Base-by-base conservation (phyloP, 2,797 vertebrate genomes). In the Lithobates sylvaticus region DNA sequence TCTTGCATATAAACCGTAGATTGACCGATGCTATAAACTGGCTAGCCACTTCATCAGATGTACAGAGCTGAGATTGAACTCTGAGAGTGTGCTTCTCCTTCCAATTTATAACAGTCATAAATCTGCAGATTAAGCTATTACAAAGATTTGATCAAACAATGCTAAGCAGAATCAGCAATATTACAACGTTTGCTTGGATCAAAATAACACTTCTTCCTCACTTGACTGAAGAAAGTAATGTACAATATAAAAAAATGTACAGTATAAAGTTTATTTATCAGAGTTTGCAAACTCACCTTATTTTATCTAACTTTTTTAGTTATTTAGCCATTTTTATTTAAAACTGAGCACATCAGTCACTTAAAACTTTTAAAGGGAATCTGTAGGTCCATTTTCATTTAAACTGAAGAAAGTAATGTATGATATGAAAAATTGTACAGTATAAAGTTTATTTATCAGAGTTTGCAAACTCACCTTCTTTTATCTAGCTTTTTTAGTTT, bases 71-170 rank as follows among this genome's bases (percentile, higher is more conserved):
- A 18, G 42, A 36, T 10, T 44, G 80, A 82, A 72, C 36, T 16
- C n/a, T 27, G 34, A 65, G 34, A 65, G 26, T 27, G 36, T 26
- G 39, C 65, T 42, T 39, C 61, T 50, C 47, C 15, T 50, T 50
- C 15, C 47, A 50, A 50, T 50, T 13, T 16, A 50, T 50, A 12
- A 50, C 15, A 16, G 15, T 50, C 47, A 50, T 50, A 78, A 32
- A 29, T 67, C 36, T 47, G 77, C 77, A 78, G 64, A 36, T 27
- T 44, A 23, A 44, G 61, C n/a, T 67, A 21, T 78, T 68, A 10
- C 64, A 64, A 10, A 68, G 77, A 26, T 29, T 47, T 39, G 77
- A 68, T 44, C 64, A 78, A 68, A 78, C 26, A 78, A 68, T 78
- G 36, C 64, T 68, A 68, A 68, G 27, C 77, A 78, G 36, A 78